phyloP scores from a whole-genome alignment of 1,140 invertebrate species.

The Panonychus citri region DNA sequence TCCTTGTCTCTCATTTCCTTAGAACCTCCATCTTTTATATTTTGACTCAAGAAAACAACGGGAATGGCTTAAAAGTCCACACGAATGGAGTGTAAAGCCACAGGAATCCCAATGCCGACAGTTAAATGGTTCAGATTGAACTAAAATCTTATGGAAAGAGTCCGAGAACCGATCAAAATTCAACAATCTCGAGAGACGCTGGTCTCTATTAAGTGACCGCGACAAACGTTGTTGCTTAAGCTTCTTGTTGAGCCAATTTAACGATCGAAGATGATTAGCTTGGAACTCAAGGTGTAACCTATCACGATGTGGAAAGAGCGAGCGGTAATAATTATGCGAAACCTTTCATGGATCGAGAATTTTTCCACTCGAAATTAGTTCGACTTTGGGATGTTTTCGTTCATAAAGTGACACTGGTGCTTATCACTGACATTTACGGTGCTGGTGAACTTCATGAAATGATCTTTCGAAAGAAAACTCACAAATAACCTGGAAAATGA shows the following conservation, averaged over 20 bases:
- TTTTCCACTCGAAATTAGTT: slow-evolving; percentile 60
- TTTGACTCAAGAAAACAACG: slow-evolving; percentile 49
- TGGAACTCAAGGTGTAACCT: slow-evolving; percentile 65
- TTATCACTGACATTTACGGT: slow-evolving; percentile 62
- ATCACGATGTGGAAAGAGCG: slow-evolving; percentile 58
- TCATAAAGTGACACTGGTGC: slow-evolving; percentile 37
- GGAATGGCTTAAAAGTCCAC: slow-evolving; percentile 45
- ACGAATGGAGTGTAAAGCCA: slow-evolving; percentile 55
- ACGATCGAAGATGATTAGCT: slow-evolving; percentile 21
- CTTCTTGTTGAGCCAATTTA: slow-evolving; percentile 42
- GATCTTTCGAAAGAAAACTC: slow-evolving; percentile 43
- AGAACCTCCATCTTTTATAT: slow-evolving; percentile 71
- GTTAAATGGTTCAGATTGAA: slow-evolving; percentile 33
- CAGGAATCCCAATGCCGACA: slow-evolving; percentile 16
- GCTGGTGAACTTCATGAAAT: slow-evolving; percentile 62
- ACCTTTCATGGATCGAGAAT: slow-evolving; percentile 66
- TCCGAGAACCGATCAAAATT: background rate
- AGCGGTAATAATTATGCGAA: slow-evolving; percentile 60
- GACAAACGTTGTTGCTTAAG: slow-evolving; percentile 67
- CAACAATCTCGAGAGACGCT: slow-evolving; percentile 33
- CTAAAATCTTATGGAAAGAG: slow-evolving; percentile 25
- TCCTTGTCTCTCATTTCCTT: background rate
- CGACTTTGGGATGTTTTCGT: slow-evolving; percentile 71
- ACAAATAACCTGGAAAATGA: no score
- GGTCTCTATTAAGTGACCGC: slow-evolving; percentile 82